Evolutionary conservation across 1,140 invertebrate genomes (phyloP).

Genomic region (Drosophila paulistorum): DNA sequence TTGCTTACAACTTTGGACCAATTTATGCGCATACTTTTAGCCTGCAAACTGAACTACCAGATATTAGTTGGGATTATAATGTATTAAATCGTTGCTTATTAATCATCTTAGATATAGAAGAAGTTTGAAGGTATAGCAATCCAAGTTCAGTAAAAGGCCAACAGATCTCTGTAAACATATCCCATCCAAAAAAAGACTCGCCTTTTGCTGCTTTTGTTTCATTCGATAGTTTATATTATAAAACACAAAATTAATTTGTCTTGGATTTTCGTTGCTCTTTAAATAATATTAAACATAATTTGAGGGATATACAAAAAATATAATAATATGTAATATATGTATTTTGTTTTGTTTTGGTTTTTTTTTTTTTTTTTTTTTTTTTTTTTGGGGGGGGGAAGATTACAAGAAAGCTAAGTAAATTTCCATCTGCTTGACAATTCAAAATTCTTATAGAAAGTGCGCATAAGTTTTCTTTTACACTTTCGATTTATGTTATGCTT

Average conservation of each 20-base stretch:
- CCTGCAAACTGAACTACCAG: no score
- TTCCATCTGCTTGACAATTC: neutral
- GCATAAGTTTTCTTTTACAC: neutral
- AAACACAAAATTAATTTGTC: slow-evolving; percentile 11
- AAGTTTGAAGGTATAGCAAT: no score
- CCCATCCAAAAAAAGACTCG: neutral
- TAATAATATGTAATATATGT: slow-evolving; percentile 1
- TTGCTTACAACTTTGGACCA: no score
- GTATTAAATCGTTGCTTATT: no score
- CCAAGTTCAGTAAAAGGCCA: no score
- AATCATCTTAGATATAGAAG: no score
- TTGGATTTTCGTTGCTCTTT: slow-evolving; percentile 14
- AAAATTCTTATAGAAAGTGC: neutral
- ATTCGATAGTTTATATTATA: slow-evolving; percentile 1
- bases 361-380: neutral
- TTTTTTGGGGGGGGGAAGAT: neutral
- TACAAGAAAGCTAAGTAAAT: neutral
- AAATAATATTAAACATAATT: slow-evolving; percentile 13
- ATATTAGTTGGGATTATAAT: no score
- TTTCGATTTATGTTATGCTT: neutral
- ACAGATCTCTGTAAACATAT: neutral
- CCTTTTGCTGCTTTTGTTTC: neutral
- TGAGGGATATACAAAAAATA: neutral
- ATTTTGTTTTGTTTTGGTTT: neutral
- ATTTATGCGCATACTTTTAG: no score